Conservation (phyloP, 2,113 vertebrate species). For the Sphaerodactylus townsendi region DNA sequence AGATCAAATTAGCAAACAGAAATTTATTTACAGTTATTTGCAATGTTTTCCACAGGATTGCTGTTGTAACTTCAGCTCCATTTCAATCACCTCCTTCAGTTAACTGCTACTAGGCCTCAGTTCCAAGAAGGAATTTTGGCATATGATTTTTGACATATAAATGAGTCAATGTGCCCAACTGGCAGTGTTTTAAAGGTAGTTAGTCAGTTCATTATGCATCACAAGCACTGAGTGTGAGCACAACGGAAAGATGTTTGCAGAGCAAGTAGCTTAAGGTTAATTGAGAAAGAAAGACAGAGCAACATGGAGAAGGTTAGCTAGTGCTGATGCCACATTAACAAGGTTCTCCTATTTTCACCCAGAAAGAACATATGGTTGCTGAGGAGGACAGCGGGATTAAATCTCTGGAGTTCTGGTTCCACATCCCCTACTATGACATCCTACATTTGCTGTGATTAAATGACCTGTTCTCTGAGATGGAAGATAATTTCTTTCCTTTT, state of each 20-base stretch:
- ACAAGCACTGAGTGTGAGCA: background rate
- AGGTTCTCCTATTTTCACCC: background rate
- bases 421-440: background rate
- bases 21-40: background rate
- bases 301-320: background rate
- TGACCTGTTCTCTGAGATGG: background rate
- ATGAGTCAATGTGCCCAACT: background rate
- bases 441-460: background rate
- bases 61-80: background rate
- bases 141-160: too few species aligned
- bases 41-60: background rate
- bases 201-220: background rate
- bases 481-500: fast-evolving
- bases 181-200: background rate
- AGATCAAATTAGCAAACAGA: background rate
- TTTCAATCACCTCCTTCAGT: background rate
- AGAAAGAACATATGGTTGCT: background rate
- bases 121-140: background rate
- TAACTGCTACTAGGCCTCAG: background rate
- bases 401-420: background rate
- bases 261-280: background rate
- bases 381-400: background rate
- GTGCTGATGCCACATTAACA: background rate
- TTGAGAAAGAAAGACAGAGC: background rate
- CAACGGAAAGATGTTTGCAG: background rate